phyloP scores from a whole-genome alignment of 92 coral and sea anemone genomes.

The Zoanthus solanderi region DNA sequence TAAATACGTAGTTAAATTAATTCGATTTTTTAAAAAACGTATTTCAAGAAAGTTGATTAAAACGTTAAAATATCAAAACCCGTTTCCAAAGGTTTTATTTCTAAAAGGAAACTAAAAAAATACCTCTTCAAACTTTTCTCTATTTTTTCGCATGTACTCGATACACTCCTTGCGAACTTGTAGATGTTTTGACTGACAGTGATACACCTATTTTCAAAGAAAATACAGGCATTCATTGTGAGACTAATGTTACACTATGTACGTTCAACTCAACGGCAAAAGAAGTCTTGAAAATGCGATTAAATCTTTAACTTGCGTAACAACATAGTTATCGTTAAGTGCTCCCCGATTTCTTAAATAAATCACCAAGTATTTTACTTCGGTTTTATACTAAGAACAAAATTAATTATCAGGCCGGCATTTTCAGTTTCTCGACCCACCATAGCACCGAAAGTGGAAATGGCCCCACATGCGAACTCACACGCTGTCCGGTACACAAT shows the following conservation, averaged over 20 bases:
- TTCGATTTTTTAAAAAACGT: background rate
- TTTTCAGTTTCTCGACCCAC: background rate
- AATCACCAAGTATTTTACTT: background rate
- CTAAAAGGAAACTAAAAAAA: background rate
- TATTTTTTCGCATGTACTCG: constrained; percentile 88
- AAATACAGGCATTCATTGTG: background rate
- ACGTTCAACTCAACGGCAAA: background rate
- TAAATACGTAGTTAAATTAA: background rate
- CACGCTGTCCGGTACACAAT: background rate
- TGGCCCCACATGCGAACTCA: constrained; percentile 7
- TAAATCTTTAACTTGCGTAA: background rate
- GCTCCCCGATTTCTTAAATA: background rate
- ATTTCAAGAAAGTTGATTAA: background rate
- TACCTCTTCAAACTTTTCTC: constrained; percentile 96
- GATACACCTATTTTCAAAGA: constrained; percentile 69
- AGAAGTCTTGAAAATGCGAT: background rate
- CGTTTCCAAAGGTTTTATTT: background rate
- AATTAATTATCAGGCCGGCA: constrained; percentile 5
- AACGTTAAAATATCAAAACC: background rate
- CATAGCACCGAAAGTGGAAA: constrained; percentile 32
- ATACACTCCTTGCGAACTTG: constrained; percentile 95
- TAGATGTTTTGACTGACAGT: constrained; percentile 93
- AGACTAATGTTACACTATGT: background rate
- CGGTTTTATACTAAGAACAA: background rate
- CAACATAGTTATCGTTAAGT: background rate